A percentile compares a stretch with the other conserved stretches of the same genome.
phyloP scores from a whole-genome alignment of 2,113 vertebrate genomes.

The Sterrhoptilus dennistouni region DNA sequence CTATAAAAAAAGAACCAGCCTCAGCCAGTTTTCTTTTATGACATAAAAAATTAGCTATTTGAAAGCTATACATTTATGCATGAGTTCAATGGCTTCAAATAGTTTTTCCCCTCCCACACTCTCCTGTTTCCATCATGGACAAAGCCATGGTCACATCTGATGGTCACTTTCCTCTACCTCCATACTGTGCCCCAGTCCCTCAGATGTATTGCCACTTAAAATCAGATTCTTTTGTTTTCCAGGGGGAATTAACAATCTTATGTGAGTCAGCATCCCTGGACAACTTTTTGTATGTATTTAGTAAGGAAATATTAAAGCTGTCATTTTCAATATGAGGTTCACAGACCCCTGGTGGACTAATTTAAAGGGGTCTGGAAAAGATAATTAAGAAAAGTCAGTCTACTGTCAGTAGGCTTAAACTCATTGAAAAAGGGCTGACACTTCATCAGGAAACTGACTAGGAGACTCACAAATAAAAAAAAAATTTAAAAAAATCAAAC shows the following conservation, averaged over 20 bases:
- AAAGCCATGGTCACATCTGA: background rate
- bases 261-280: background rate
- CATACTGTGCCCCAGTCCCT: background rate
- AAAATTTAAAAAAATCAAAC: background rate
- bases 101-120: background rate
- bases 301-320: constrained; percentile 50
- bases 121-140: background rate
- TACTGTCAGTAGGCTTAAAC: constrained; percentile 22
- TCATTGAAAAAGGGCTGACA: background rate
- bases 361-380: constrained; percentile 44
- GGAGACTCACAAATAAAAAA: background rate
- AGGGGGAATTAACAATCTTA: background rate
- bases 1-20: constrained; percentile 41
- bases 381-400: constrained; percentile 53
- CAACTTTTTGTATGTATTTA: constrained; percentile 17
- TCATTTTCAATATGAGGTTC: constrained; percentile 48
- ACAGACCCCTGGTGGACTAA: constrained; percentile 28
- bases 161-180: background rate
- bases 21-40: constrained; percentile 52
- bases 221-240: background rate
- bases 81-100: constrained; percentile 15
- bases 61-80: constrained; percentile 54
- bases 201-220: background rate
- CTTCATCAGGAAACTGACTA: background rate
- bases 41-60: constrained; percentile 55